Percentiles rank a stretch among this genome's conserved stretches.
Conservation (phyloP, 2,797 vertebrate genomes). For the Kryptolebias ocellatus region DNA sequence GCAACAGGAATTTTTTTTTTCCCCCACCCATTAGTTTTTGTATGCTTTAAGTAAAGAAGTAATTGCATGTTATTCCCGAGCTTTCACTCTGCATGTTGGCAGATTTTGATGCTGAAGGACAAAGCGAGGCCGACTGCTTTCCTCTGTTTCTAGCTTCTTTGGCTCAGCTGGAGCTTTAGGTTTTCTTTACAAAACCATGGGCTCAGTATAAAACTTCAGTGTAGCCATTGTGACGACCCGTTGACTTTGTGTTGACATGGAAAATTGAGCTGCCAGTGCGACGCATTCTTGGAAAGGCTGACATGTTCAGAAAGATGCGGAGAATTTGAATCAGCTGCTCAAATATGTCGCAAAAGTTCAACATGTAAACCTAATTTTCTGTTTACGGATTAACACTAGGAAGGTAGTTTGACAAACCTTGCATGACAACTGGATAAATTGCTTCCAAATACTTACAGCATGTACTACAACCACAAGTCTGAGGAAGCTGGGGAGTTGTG, state of each 20-base stretch:
- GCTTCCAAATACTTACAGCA: too few species aligned
- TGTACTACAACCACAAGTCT: too few species aligned
- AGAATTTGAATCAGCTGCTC: neutral
- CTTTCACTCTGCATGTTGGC: neutral
- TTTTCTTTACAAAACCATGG: neutral
- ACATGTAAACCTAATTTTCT: too few species aligned
- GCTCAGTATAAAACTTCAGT: too few species aligned
- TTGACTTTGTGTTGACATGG: neutral
- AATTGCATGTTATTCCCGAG: neutral
- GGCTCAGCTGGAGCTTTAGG: conserved; percentile 4
- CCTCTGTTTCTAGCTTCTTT: neutral
- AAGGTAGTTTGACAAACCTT: too few species aligned
- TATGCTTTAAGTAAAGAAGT: neutral
- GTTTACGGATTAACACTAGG: too few species aligned
- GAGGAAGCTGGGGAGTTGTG: too few species aligned
- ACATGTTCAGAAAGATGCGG: neutral
- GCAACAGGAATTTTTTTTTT: neutral
- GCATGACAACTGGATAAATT: too few species aligned
- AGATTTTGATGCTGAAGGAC: neutral
- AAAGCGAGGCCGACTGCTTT: neutral
- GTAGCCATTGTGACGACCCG: too few species aligned
- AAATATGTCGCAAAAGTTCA: neutral
- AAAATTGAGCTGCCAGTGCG: neutral
- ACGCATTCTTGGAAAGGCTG: neutral
- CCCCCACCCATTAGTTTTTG: neutral